Evolutionary conservation across 2,797 vertebrate species (phyloP).

Genomic region (Ctenopoma kingsleyae): DNA sequence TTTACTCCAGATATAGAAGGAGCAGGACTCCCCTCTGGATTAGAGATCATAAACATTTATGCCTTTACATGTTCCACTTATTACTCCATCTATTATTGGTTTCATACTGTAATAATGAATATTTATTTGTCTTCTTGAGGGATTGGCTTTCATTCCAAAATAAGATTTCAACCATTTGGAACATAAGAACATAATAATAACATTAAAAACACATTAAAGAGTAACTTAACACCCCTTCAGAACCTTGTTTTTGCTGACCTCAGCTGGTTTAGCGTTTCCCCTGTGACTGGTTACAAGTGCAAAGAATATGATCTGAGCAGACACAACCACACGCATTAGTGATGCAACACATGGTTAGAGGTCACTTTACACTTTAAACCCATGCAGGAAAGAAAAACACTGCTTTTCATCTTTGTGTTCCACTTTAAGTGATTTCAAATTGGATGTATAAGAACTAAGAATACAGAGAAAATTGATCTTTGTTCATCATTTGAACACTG

Average conservation of each 20-base stretch:
- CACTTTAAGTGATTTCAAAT: no score
- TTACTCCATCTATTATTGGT: not conserved
- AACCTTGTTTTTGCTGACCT: not conserved
- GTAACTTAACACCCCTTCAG: not conserved
- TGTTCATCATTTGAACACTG: no score
- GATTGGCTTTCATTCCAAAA: not conserved
- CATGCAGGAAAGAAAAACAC: no score
- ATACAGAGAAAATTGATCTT: no score
- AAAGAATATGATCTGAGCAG: not conserved
- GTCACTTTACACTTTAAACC: no score
- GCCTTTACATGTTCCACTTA: not conserved
- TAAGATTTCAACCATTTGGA: not conserved
- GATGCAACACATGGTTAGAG: no score
- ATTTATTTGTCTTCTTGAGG: not conserved
- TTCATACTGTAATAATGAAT: not conserved
- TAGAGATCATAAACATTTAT: not conserved
- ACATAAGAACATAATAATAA: not conserved
- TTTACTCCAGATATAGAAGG: conserved; percentile 11
- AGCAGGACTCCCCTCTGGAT: not conserved
- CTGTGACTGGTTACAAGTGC: not conserved
- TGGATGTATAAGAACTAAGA: no score
- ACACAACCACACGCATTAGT: no score
- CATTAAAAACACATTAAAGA: not conserved
- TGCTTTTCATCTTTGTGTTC: no score
- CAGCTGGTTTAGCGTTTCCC: not conserved